A percentile compares a stretch with the other conserved stretches of the same genome.
Evolutionary conservation across 2,797 vertebrate genomes (phyloP).

Genomic region (Acipenser ruthenus): DNA sequence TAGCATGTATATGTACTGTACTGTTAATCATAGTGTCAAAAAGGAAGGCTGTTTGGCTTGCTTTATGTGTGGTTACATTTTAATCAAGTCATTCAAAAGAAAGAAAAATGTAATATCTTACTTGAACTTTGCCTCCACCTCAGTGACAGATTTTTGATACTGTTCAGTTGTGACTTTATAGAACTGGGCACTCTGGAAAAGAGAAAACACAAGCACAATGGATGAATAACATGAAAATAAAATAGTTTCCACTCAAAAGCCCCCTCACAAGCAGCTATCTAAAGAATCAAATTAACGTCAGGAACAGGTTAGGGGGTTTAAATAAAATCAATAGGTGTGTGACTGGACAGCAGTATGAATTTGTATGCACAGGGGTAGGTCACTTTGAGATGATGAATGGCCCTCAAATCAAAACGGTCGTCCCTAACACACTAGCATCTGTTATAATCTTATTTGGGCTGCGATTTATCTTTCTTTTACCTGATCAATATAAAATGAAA

Average conservation of each 20-base stretch:
- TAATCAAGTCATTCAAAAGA: no score
- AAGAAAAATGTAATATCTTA: slow-evolving; percentile 47
- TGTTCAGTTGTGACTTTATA: slow-evolving; percentile 91
- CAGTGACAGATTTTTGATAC: slow-evolving; percentile 81
- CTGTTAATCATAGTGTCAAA: no score
- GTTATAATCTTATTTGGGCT: slow-evolving; percentile 55
- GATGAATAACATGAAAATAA: slow-evolving; percentile 31
- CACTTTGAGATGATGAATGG: slow-evolving; percentile 58
- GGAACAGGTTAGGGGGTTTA: slow-evolving; percentile 31
- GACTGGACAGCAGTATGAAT: slow-evolving; percentile 38
- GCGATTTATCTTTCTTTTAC: slow-evolving; percentile 78
- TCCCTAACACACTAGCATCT: slow-evolving; percentile 46
- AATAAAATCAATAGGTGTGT: slow-evolving; percentile 48
- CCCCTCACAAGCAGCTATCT: slow-evolving; percentile 47
- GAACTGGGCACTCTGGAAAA: slow-evolving; percentile 78
- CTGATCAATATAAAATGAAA: slow-evolving; percentile 85
- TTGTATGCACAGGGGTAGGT: slow-evolving; percentile 31
- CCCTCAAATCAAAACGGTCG: slow-evolving; percentile 44
- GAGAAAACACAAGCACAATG: no score
- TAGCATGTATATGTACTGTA: no score
- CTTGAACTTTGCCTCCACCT: slow-evolving; percentile 86
- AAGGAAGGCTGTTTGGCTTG: no score
- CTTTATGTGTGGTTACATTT: no score
- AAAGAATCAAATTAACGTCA: slow-evolving; percentile 40
- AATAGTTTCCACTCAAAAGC: slow-evolving; percentile 46